Conservation (phyloP, 1,140 invertebrate species). For the Drosophila paulistorum region DNA sequence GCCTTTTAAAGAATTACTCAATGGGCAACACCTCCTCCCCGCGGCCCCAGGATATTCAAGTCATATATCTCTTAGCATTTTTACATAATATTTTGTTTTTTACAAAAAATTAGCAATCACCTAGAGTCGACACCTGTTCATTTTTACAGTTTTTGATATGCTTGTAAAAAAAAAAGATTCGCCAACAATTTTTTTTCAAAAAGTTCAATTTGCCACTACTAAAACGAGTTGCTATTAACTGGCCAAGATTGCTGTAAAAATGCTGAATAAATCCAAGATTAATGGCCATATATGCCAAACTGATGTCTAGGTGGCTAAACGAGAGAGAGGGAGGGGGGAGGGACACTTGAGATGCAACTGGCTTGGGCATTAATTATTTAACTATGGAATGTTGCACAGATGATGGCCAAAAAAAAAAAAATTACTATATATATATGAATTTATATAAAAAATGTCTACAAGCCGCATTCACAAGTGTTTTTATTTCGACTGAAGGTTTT, state of each 20-base stretch:
- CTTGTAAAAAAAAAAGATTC: conserved; percentile 48
- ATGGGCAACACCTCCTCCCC: too few relatives aligned
- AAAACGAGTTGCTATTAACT: conserved; percentile 58
- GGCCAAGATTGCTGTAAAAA: conserved; percentile 40
- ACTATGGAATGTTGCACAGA: conserved; percentile 70
- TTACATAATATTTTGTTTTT: conserved; percentile 7
- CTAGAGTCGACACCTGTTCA: background rate
- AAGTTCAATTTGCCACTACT: conserved; percentile 24
- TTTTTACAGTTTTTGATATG: conserved; percentile 38
- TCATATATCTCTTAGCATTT: background rate
- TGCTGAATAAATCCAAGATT: conserved; percentile 64
- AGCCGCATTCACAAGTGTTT: conserved; percentile 40
- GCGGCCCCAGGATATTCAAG: background rate
- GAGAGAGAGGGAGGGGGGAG: background rate
- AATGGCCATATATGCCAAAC: conserved; percentile 53
- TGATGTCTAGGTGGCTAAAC: background rate
- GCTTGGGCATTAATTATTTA: conserved; percentile 67
- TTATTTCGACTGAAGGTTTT: conserved; percentile 60
- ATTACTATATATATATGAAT: too few relatives aligned
- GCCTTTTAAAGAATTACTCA: too few relatives aligned
- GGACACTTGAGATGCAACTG: conserved; percentile 40
- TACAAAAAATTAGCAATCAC: background rate
- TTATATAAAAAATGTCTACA: too few relatives aligned
- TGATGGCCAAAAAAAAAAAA: conserved; percentile 53
- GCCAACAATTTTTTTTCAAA: conserved; percentile 22